Evolutionary conservation across 2,888 invertebrate species (phyloP).

Genomic region (Dolomedes plantarius): DNA sequence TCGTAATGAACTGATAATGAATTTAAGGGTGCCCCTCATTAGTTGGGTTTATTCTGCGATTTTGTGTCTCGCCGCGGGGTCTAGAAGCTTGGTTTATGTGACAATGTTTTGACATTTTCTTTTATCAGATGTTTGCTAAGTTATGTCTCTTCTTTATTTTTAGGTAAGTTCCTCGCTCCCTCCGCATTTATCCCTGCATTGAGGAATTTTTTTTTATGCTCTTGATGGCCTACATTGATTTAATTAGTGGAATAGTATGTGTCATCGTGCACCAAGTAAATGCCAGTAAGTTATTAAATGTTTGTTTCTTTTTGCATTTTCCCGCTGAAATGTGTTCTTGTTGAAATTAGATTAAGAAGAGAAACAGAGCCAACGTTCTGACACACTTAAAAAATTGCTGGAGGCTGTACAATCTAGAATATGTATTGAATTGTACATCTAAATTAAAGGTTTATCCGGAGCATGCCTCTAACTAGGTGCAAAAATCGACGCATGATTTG

Average conservation of each 20-base stretch:
- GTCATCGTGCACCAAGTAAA: not conserved
- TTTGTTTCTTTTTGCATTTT: not conserved
- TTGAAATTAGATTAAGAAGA: no score
- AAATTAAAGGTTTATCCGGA: no score
- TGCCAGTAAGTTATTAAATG: not conserved
- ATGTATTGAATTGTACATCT: no score
- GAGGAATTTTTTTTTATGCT: not conserved
- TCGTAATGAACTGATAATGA: conserved; percentile 55
- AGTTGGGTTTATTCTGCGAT: conserved; percentile 24
- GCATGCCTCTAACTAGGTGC: no score
- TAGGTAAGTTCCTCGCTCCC: not conserved
- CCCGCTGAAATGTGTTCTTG: no score
- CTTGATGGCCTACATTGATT: not conserved
- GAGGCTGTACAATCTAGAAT: no score
- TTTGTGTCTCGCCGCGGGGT: conserved; percentile 4
- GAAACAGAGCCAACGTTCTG: no score
- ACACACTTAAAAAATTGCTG: no score
- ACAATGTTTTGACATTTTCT: conserved; percentile 7
- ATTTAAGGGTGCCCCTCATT: conserved; percentile 31
- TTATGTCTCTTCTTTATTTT: not conserved
- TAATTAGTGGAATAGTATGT: not conserved
- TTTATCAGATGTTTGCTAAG: conserved; percentile 12
- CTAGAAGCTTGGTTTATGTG: not conserved
- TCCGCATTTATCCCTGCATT: not conserved
- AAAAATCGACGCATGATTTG: no score